Base-by-base conservation (phyloP, 2,888 invertebrate species). In the Lampropteryx suffumata region DNA sequence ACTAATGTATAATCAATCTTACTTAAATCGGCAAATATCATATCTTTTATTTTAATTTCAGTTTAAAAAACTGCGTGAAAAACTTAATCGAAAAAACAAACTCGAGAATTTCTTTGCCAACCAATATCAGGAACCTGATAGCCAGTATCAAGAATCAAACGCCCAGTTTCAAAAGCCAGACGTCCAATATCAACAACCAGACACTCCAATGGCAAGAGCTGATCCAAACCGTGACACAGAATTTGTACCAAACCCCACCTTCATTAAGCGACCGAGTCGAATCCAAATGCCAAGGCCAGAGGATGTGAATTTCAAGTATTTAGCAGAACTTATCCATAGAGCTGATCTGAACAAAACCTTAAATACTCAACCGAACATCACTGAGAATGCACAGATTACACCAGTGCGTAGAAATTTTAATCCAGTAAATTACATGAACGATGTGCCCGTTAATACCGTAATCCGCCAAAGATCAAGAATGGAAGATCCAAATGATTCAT, bases 311-410 rank as follows among this genome's bases (percentile, higher is more conserved):
- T 87, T 88, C 46, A 87, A 82, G 62, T 88, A 88, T 58, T 66
- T 89, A 49, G 72, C 84, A 21, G 75, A 89, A 55, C 69, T 87
- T 30, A 88, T 89, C 53, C 88, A 88, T 44, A 77, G 67, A 67
- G 64, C 69, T 8, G 69, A 82, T 51, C 50, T 68, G n/a, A 79
- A 73, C 48, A 67, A 71, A 28, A 65, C 45, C 0, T 36, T 35
- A 10, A 47, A 43, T 11, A 37, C 6, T 21, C 9, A 1, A 12
- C n/a, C 12, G 32, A 33, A 17, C 12, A 43, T 14, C 35, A 32
- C 35, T 17, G 36, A 50, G 13, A 40, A 10, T 36, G 24, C 2
- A 24, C 24, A 4, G 24, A n/a, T 33, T 3, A 14, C 32, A 32
- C 32, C 60, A 7, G 55, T 45, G 9, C 73, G 61, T 50, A 55